phyloP scores from a whole-genome alignment of 2,797 vertebrate species.

The Taenioides sp. region DNA sequence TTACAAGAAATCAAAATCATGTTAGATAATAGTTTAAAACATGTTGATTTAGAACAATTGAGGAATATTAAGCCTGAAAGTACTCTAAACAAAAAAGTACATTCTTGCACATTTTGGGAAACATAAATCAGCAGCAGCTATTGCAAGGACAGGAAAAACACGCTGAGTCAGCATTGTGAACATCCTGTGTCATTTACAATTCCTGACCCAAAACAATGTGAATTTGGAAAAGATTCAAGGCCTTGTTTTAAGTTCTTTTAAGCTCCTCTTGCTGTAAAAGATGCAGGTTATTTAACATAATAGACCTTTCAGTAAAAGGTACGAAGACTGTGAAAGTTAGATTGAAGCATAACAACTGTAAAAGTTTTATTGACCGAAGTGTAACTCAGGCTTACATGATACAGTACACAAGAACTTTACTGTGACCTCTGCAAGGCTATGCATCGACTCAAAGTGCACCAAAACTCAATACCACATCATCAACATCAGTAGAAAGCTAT shows the following conservation, averaged over 20 bases:
- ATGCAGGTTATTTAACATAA: neutral
- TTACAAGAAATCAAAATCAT: too few species aligned
- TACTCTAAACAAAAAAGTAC: too few species aligned
- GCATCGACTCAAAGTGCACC: slow-evolving; percentile 18
- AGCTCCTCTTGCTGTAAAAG: neutral
- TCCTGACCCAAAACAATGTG: neutral
- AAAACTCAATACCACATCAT: slow-evolving; percentile 37
- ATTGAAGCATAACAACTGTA: slow-evolving; percentile 14
- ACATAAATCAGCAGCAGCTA: neutral
- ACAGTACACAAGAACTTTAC: slow-evolving; percentile 72
- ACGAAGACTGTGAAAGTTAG: neutral
- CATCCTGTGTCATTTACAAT: neutral
- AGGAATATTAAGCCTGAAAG: too few species aligned
- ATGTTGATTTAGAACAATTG: too few species aligned
- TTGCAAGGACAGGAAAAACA: neutral
- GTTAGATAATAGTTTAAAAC: neutral
- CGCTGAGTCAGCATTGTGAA: neutral
- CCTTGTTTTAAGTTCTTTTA: neutral
- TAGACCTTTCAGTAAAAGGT: neutral
- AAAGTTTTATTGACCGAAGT: slow-evolving; percentile 76
- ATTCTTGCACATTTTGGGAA: neutral
- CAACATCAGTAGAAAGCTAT: slow-evolving; percentile 29
- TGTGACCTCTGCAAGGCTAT: slow-evolving; percentile 36
- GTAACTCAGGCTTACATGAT: slow-evolving; percentile 72
- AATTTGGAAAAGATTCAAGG: neutral